phyloP scores from a whole-genome alignment of 2,113 vertebrate species.

The Rhodinocichla rosea region DNA sequence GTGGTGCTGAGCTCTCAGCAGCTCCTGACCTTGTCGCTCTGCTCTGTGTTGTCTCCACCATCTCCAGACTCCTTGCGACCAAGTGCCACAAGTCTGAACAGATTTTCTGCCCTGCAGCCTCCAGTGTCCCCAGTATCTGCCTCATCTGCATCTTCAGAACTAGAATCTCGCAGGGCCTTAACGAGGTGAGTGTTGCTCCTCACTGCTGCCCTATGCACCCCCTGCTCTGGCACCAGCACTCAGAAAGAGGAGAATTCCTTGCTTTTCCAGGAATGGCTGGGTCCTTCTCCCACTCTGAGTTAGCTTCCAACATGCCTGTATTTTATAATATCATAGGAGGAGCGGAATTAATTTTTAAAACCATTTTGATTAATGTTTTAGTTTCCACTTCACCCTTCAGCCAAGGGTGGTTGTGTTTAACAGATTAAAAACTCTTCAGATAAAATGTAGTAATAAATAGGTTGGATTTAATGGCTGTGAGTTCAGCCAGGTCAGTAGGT shows the following conservation, averaged over 20 bases:
- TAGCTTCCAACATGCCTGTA: background rate
- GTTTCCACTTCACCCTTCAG: background rate
- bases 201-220: background rate
- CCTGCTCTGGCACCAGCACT: background rate
- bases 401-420: background rate
- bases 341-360: background rate
- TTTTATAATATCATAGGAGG: background rate
- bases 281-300: background rate
- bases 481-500: background rate
- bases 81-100: conserved; percentile 87
- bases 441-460: background rate
- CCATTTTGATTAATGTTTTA: background rate
- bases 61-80: conserved; percentile 85
- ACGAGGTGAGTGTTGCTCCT: conserved; percentile 75
- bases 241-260: background rate
- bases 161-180: conserved; percentile 85
- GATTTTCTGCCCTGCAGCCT: conserved; percentile 91
- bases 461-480: background rate
- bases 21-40: background rate
- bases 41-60: background rate
- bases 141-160: conserved; percentile 77
- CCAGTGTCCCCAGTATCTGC: conserved; percentile 75
- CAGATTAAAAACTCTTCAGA: background rate
- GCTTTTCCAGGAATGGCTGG: background rate
- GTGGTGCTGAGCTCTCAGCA: background rate